Conservation (phyloP, 1,140 invertebrate genomes). For the Venustaconcha ellipsiformis region DNA sequence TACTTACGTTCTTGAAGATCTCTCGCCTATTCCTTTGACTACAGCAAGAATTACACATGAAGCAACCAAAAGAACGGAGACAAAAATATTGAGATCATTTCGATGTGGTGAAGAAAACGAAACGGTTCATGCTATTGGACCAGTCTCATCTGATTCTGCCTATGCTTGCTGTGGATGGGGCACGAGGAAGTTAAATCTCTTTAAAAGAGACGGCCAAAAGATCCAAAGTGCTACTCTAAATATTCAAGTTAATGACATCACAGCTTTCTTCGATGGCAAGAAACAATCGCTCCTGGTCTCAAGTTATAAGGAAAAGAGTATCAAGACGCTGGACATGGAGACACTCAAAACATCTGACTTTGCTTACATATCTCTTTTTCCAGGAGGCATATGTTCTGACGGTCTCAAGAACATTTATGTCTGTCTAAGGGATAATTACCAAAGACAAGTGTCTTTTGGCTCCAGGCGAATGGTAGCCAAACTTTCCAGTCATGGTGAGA, state of each 20-base stretch:
- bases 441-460: conserved; percentile 14
- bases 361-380: conserved; percentile 30
- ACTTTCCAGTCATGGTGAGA: conserved; percentile 35
- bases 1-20: conserved; percentile 15
- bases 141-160: conserved; percentile 30
- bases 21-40: conserved; percentile 15
- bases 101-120: conserved; percentile 23
- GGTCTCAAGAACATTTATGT: conserved; percentile 27
- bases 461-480: conserved; percentile 33
- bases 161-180: conserved; percentile 44
- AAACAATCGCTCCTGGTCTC: conserved; percentile 30
- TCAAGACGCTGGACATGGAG: conserved; percentile 27
- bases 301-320: conserved; percentile 28
- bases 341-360: conserved; percentile 30
- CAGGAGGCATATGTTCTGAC: conserved; percentile 15
- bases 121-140: conserved; percentile 33
- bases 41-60: conserved; percentile 4
- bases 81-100: conserved; percentile 13
- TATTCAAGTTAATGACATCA: conserved; percentile 29
- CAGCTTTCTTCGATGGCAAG: conserved; percentile 16
- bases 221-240: conserved; percentile 24
- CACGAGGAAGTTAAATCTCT: conserved; percentile 31
- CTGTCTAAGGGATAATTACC: conserved; percentile 34
- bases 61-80: conserved; percentile 17
- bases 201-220: conserved; percentile 24